phyloP scores from a whole-genome alignment of 1,140 invertebrate species.

The Gryon sp. region DNA sequence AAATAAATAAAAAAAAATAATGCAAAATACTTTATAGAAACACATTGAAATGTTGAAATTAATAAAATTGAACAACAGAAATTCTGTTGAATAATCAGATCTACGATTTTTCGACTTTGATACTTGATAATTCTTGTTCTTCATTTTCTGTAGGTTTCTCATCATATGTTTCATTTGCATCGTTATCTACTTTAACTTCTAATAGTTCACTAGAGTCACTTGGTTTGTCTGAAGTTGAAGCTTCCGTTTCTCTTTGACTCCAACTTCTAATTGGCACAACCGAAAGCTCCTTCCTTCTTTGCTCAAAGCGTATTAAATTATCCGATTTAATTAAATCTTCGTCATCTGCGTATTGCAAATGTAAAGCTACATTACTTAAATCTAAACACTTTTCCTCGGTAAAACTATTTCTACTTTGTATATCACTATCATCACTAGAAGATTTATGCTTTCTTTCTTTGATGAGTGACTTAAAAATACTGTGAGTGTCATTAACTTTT shows the following conservation, averaged over 20 bases:
- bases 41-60: too few species aligned
- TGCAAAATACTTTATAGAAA: too few species aligned
- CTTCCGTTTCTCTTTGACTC: constrained; percentile 16
- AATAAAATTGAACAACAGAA: not conserved
- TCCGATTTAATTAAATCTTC: constrained; percentile 1
- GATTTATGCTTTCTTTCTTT: constrained; percentile 50
- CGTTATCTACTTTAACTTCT: constrained; percentile 39
- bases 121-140: constrained; percentile 19
- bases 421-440: constrained; percentile 20
- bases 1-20: too few species aligned
- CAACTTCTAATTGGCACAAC: constrained; percentile 15
- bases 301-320: constrained; percentile 27
- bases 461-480: constrained; percentile 53
- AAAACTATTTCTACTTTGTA: constrained; percentile 17
- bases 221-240: not conserved
- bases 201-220: constrained; percentile 8
- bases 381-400: constrained; percentile 1
- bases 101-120: constrained; percentile 50
- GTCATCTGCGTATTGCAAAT: constrained; percentile 47
- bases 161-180: not conserved
- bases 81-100: constrained; percentile 47
- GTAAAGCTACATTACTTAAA: constrained; percentile 24
- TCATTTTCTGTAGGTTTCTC: constrained; percentile 1
- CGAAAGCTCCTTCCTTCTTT: not conserved
- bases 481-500: constrained; percentile 53